Base-by-base conservation (phyloP, 64 coral and sea anemone genomes). In the Platygyra sinensis region DNA sequence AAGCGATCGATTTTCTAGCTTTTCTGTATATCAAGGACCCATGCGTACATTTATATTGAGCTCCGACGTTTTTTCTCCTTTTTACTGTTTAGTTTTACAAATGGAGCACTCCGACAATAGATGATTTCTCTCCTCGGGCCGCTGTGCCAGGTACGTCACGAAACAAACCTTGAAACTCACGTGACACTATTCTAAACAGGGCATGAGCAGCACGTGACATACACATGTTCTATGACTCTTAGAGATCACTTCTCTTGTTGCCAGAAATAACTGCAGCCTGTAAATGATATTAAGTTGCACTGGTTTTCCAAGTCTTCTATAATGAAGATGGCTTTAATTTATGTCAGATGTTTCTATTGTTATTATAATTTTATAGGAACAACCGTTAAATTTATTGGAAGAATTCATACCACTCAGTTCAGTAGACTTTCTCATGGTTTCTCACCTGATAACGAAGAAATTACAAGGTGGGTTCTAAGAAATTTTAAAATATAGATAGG, bases 341-440 rank as follows among this genome's bases (percentile, higher is more conserved):
- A 57, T 57, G 54, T 16, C 15, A 14, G 15, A 57, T 57, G 0
- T 57, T 27, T 69, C n/a, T n/a, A 57, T 14, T 28, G 30, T 83
- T 22, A 7, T 0, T 29, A 46, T 46, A 5, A 46, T 46, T 46
- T 46, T 46, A 46, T 46, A 91, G 89, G 89, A 17, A 84, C 79
- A 60, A 67, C 79, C 10, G 73, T 91, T 49, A 25, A 20, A 13
- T 85, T 91, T 16, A 74, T 22, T 84, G 89, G 89, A 42, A 74
- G 28, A 51, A 91, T 76, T 73, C 60, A 83, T 39, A 91, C 89
- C 31, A 74, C 65, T 13, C 89, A 91, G 61, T 91, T 91, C 55
- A 91, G 89, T 36, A 55, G 89, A 65, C 80, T 91, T n/a, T 84
- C 79, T 4, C 18, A 30, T 46, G 71, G 73, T 18, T 91, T 91